These are phyloP conservation scores for Bellardia pandia DNA, from an alignment of 2,888 invertebrate genomes.

Conservation along the genomic window DNA sequence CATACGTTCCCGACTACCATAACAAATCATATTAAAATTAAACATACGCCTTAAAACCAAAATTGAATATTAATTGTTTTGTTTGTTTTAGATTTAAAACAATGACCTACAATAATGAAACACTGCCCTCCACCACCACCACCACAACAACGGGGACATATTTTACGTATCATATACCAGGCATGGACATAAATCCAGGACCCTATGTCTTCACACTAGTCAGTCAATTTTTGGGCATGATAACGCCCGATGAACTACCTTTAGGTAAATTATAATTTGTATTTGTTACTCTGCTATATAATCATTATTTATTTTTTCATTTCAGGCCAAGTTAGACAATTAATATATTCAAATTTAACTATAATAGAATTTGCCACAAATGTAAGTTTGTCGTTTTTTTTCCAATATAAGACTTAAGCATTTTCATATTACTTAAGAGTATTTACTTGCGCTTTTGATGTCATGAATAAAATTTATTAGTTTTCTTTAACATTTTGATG, in stretches of 20 bases:
- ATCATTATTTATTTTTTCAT: background rate
- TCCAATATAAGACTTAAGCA: constrained; percentile 8
- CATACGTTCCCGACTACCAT: background rate
- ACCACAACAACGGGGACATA: constrained; percentile 78
- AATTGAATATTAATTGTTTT: background rate
- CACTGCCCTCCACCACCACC: constrained; percentile 78
- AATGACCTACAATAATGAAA: constrained; percentile 77
- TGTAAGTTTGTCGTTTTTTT: constrained; percentile 76
- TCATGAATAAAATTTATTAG: background rate
- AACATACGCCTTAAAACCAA: background rate
- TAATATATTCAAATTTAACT: constrained; percentile 82
- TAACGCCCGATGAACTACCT: constrained; percentile 84
- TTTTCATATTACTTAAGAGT: background rate
- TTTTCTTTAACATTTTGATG: constrained; percentile 75
- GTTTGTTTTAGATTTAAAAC: constrained; percentile 43
- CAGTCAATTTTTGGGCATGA: constrained; percentile 84
- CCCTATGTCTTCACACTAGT: constrained; percentile 83
- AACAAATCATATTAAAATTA: background rate
- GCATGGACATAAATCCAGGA: constrained; percentile 83
- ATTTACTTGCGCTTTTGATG: background rate
- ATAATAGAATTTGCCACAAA: constrained; percentile 82
- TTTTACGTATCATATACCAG: constrained; percentile 83
- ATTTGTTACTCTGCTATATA: too few species aligned
- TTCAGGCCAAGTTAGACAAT: constrained; percentile 82
- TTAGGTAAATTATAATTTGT: constrained; percentile 79